phyloP scores from a whole-genome alignment of 1,140 invertebrate genomes.

The Bombus difficillimus region DNA sequence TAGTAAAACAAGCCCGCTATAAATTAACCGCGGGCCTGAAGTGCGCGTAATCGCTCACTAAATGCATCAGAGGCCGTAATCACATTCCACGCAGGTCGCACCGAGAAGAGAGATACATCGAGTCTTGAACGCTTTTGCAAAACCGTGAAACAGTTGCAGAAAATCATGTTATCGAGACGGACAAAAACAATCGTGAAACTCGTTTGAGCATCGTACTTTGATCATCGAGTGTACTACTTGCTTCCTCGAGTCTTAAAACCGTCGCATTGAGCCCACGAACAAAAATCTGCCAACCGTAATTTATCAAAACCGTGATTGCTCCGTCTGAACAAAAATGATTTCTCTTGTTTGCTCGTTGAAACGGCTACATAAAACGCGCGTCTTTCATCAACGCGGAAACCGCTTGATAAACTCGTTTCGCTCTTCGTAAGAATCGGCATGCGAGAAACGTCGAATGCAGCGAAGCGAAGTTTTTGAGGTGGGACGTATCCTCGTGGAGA shows the following conservation, averaged over 20 bases:
- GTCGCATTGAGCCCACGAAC: neutral
- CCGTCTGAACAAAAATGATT: neutral
- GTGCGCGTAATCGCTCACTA: conserved; percentile 28
- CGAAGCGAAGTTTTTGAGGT: neutral
- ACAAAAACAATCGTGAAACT: neutral
- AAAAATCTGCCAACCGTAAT: neutral
- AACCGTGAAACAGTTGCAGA: neutral
- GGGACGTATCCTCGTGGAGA: neutral
- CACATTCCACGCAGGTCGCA: conserved; percentile 29
- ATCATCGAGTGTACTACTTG: neutral
- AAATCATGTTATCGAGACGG: neutral
- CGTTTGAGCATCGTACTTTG: neutral
- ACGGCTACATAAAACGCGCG: too few species aligned
- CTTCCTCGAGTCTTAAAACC: neutral
- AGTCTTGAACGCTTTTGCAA: neutral
- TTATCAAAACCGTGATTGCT: neutral
- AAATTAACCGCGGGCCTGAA: conserved; percentile 30
- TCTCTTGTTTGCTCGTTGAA: neutral
- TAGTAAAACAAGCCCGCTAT: conserved; percentile 28
- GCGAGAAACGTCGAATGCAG: neutral
- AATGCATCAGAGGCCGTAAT: neutral
- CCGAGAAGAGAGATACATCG: neutral
- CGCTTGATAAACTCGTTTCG: neutral
- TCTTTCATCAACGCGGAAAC: too few species aligned
- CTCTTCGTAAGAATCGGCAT: neutral